Evolutionary conservation across 2,888 invertebrate species (phyloP).

Genomic region (Chrysotoxum bicinctum): DNA sequence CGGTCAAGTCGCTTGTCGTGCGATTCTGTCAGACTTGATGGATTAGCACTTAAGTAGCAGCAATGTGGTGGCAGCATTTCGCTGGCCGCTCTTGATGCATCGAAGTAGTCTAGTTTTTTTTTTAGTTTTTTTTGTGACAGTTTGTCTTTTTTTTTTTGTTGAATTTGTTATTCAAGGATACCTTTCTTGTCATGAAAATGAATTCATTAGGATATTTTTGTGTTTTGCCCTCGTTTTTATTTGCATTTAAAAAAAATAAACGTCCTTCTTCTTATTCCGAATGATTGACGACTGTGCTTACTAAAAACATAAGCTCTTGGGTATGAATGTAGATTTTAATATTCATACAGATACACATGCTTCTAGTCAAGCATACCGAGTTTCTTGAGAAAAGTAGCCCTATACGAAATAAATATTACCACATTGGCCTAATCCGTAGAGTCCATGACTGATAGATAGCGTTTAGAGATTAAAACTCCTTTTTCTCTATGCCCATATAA

Average conservation of each 20-base stretch:
- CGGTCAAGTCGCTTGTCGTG: conserved; percentile 68
- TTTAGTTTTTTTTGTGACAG: conserved; percentile 19
- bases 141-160: conserved; percentile 9
- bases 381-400: background rate
- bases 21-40: conserved; percentile 70
- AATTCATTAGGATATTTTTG: conserved; percentile 68
- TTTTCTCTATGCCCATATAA: background rate
- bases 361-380: background rate
- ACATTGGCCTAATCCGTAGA: conserved; percentile 59
- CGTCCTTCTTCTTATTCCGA: background rate
- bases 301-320: background rate
- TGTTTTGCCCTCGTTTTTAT: conserved; percentile 60
- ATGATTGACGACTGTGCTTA: conserved; percentile 18
- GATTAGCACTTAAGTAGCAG: conserved; percentile 60
- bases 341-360: background rate
- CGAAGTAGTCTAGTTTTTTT: conserved; percentile 13
- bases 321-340: conserved; percentile 17
- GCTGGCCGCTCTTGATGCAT: conserved; percentile 5
- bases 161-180: conserved; percentile 69
- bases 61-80: conserved; percentile 45
- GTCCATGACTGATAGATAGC: conserved; percentile 66
- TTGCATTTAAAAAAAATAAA: conserved; percentile 42
- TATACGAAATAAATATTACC: conserved; percentile 35
- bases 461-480: conserved; percentile 46
- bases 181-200: conserved; percentile 66